phyloP scores from a whole-genome alignment of 2,797 vertebrate species.

The Sardinella longiceps region DNA sequence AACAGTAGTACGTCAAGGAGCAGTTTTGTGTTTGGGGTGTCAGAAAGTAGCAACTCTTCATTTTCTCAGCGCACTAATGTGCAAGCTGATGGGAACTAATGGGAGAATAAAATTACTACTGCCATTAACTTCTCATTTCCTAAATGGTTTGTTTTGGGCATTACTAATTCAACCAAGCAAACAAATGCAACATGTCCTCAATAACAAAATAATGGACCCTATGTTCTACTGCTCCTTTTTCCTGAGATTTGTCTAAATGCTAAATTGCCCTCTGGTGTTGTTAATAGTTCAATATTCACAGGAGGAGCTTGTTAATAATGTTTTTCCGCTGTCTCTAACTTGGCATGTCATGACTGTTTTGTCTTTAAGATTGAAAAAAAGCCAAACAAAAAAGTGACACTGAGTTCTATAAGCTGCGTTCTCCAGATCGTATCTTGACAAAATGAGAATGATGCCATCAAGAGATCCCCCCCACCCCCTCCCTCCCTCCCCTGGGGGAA shows the following conservation, averaged over 20 bases:
- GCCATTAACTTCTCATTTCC: constrained; percentile 35
- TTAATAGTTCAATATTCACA: not conserved
- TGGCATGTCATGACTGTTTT: not conserved
- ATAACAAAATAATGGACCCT: constrained; percentile 25
- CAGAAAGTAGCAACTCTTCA: not conserved
- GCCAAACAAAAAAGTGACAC: not conserved
- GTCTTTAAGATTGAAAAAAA: not conserved
- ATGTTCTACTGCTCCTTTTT: not conserved
- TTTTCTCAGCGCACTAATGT: not conserved
- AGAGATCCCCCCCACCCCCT: not conserved
- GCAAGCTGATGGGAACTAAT: constrained; percentile 27
- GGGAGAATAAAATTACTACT: constrained; percentile 32
- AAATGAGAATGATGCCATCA: not conserved
- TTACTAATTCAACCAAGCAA: constrained; percentile 42
- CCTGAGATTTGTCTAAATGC: constrained; percentile 9
- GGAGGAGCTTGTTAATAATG: not conserved
- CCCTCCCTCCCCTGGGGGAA: not conserved
- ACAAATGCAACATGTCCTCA: constrained; percentile 42
- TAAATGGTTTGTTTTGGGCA: constrained; percentile 29
- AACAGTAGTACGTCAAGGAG: not conserved
- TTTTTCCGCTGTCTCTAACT: not conserved
- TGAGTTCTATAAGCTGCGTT: not conserved
- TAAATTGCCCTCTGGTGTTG: not conserved
- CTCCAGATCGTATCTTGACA: not conserved
- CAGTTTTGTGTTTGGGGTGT: not conserved